These are phyloP conservation scores for Rhodeus uyekii DNA, from an alignment of 2,797 vertebrate genomes.

Conservation along the genomic window DNA sequence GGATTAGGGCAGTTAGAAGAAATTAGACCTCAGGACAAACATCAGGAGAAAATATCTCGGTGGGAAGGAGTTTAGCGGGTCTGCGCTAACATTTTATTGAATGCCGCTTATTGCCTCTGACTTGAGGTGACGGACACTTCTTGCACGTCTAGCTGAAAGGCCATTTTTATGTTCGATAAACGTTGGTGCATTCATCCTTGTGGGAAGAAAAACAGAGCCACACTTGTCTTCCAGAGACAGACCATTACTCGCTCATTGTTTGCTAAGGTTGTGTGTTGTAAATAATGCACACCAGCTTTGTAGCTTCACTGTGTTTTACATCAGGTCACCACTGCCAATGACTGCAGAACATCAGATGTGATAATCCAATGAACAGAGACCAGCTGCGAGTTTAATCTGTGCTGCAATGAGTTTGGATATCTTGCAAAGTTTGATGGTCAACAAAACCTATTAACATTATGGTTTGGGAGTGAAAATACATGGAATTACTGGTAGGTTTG, in stretches of 20 bases:
- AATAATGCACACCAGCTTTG: constrained; percentile 63
- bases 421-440: neutral
- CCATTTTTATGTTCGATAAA: constrained; percentile 68
- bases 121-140: constrained; percentile 20
- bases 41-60: constrained; percentile 23
- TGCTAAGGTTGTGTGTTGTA: constrained; percentile 62
- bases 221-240: constrained; percentile 67
- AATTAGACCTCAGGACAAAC: constrained; percentile 48
- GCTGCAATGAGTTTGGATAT: neutral
- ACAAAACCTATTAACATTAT: too few relatives aligned
- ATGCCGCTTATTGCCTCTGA: constrained; percentile 31
- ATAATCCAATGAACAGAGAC: constrained; percentile 41
- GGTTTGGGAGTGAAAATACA: too few relatives aligned
- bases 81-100: constrained; percentile 25
- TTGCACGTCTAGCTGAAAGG: constrained; percentile 9
- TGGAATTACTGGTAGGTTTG: too few relatives aligned
- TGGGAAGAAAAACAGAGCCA: constrained; percentile 57
- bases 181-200: constrained; percentile 60
- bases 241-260: constrained; percentile 68
- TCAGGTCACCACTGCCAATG: constrained; percentile 56
- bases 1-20: constrained; percentile 47
- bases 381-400: constrained; percentile 9
- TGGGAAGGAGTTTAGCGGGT: constrained; percentile 34
- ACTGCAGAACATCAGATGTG: neutral
- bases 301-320: constrained; percentile 58